Conservation (phyloP, 2,797 vertebrate genomes). For the Poecilia gillii region DNA sequence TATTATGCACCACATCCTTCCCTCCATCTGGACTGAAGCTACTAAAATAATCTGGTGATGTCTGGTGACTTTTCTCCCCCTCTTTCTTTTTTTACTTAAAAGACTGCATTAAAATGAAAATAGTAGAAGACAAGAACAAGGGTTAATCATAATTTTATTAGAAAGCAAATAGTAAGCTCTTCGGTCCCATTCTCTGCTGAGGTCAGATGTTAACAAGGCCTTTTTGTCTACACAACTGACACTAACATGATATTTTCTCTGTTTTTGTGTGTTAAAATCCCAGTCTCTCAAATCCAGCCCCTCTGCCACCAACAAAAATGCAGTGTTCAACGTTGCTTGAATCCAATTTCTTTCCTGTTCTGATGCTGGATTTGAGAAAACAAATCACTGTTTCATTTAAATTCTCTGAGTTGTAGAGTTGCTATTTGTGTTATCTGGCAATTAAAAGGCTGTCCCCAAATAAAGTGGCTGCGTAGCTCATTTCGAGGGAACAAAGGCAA, state of each 20-base stretch:
- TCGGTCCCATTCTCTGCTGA: background rate
- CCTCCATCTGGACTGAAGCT: background rate
- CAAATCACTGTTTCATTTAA: background rate
- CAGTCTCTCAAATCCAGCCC: background rate
- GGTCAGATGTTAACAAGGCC: background rate
- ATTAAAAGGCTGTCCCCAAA: background rate
- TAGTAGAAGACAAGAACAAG: background rate
- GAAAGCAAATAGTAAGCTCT: no score
- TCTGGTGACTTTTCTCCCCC: background rate
- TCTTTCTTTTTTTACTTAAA: background rate
- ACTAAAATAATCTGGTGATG: background rate
- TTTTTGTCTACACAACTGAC: background rate
- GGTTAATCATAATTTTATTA: no score
- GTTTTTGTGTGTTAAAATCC: background rate
- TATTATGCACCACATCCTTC: slow-evolving; percentile 1
- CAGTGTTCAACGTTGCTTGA: background rate
- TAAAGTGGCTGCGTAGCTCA: background rate
- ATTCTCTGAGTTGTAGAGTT: no score
- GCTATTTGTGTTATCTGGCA: background rate
- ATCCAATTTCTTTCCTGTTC: background rate
- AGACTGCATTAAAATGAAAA: background rate
- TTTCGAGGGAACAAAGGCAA: background rate
- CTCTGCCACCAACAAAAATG: background rate
- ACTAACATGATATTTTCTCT: background rate
- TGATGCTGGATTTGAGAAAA: background rate